These are phyloP conservation scores for Prietella phreatophila DNA, from an alignment of 2,113 vertebrate genomes.

Conservation along the genomic window DNA sequence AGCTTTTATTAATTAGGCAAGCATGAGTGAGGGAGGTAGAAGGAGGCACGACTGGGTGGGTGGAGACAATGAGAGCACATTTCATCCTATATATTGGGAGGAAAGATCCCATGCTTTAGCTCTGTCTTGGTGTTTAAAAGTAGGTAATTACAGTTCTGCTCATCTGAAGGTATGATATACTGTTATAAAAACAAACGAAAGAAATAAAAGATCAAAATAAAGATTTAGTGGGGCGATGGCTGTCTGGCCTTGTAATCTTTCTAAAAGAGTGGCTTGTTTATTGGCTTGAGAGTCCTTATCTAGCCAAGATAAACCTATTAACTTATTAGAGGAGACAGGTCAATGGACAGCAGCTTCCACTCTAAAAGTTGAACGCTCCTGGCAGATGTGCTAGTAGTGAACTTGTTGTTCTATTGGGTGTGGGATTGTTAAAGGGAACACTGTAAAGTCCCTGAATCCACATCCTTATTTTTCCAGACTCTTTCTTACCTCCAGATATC, in stretches of 20 bases:
- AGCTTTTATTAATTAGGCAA: constrained; percentile 50
- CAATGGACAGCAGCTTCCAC: constrained; percentile 50
- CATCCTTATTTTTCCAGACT: constrained; percentile 48
- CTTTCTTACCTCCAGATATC: constrained; percentile 62
- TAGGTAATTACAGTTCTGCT: background rate
- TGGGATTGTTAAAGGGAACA: constrained; percentile 50
- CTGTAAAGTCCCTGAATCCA: constrained; percentile 59
- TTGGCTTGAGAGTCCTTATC: constrained; percentile 33
- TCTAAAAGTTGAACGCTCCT: constrained; percentile 37
- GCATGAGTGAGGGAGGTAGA: constrained; percentile 41
- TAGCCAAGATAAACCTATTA: constrained; percentile 44
- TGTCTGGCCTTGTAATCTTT: constrained; percentile 44
- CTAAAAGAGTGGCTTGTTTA: constrained; percentile 34
- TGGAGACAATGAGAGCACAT: background rate
- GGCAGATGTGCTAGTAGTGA: constrained; percentile 42
- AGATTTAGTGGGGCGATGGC: constrained; percentile 10
- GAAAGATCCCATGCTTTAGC: background rate
- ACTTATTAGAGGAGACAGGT: constrained; percentile 45
- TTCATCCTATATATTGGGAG: background rate
- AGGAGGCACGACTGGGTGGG: constrained; percentile 3
- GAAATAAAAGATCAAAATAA: constrained; percentile 18
- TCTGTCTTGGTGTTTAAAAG: background rate
- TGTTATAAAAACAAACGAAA: background rate
- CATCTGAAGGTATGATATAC: background rate
- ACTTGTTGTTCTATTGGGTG: constrained; percentile 48